Percentiles rank a stretch among this genome's conserved stretches.
phyloP scores from a whole-genome alignment of 53 echinoderm and acorn worm genomes.

The Zoroaster sp. region DNA sequence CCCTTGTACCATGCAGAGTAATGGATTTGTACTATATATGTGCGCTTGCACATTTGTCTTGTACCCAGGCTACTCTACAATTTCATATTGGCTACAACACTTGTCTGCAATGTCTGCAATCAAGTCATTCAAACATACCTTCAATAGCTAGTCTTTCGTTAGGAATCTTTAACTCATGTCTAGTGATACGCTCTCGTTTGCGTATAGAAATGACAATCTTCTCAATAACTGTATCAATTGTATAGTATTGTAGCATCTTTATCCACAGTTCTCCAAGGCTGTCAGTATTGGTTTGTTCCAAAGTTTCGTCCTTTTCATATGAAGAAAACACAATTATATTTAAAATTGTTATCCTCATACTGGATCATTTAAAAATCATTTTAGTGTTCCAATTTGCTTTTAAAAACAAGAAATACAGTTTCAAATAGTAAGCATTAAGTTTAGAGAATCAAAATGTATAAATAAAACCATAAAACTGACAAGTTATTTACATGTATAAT shows the following conservation, averaged over 20 bases:
- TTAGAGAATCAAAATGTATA: too few relatives aligned
- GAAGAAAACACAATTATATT: not conserved
- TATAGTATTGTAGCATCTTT: conserved; percentile 77
- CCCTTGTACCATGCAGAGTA: too few relatives aligned
- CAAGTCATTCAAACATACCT: too few relatives aligned
- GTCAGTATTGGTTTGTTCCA: conserved; percentile 65
- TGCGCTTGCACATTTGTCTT: too few relatives aligned
- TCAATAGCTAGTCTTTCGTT: conserved; percentile 86
- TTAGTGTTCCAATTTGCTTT: not conserved
- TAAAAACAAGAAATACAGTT: too few relatives aligned
- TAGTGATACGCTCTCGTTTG: conserved; percentile 55
- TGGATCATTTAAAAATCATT: not conserved
- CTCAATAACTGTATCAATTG: conserved; percentile 71
- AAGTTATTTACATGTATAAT: too few relatives aligned
- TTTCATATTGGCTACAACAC: too few relatives aligned
- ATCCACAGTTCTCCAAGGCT: conserved; percentile 85
- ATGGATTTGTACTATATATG: too few relatives aligned
- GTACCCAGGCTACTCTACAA: too few relatives aligned
- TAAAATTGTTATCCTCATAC: not conserved
- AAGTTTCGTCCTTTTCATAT: conserved; percentile 54
- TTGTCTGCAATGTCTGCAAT: too few relatives aligned
- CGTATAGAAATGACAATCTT: conserved; percentile 81
- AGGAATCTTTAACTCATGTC: conserved; percentile 76
- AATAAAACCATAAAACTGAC: too few relatives aligned
- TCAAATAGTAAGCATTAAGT: too few relatives aligned